Base-by-base conservation (phyloP, 2,888 invertebrate genomes). In the Operophtera brumata region DNA sequence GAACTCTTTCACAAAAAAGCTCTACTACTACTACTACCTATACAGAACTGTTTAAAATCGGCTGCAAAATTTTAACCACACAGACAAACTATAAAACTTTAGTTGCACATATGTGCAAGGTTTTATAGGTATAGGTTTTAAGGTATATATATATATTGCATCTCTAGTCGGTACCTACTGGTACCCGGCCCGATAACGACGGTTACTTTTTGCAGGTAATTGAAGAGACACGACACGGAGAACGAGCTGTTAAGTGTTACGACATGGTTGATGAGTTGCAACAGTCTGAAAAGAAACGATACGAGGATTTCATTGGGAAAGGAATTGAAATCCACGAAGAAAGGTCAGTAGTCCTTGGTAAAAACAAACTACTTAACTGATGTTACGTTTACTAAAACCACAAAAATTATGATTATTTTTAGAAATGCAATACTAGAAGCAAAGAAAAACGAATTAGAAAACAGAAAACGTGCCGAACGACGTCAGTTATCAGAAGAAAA, bases 231-330 rank as follows among this genome's bases (percentile, higher is more conserved):
- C 58, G 63, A 26, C 50, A 73, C 28, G 57, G 60, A 6, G 54
- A 54, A 10, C 49, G 52, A 47, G 61, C 61, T 25, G 66, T 64
- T 43, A 61, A 59, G 39, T 50, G 67, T 37, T 78, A 67, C 54
- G 64, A 77, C 57, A 50, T 63, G 6, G 50, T 80, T 10, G 69
- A 74, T 55, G 57, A 67, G 39, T 47, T 66, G 13, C 66, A 77
- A 47, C 59, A 69, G 7, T 60, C 72, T 32, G 62, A 77, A 59
- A 64, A 65, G 6, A 69, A 64, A 53, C 58, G 57, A 34, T 77
- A 74, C 42, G 67, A 80, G 1, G 68, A 70, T 10, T 80, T 82
- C 48, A 41, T 82, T 12, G 66, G 75, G 12, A 75, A 69, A 55
- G 75, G 72, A 42, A 57, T 71, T 8, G 61, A 66, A 51, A 49